These are phyloP conservation scores for Todiramphus chloris DNA, from an alignment of 2,113 vertebrate species.

Conservation along the genomic window DNA sequence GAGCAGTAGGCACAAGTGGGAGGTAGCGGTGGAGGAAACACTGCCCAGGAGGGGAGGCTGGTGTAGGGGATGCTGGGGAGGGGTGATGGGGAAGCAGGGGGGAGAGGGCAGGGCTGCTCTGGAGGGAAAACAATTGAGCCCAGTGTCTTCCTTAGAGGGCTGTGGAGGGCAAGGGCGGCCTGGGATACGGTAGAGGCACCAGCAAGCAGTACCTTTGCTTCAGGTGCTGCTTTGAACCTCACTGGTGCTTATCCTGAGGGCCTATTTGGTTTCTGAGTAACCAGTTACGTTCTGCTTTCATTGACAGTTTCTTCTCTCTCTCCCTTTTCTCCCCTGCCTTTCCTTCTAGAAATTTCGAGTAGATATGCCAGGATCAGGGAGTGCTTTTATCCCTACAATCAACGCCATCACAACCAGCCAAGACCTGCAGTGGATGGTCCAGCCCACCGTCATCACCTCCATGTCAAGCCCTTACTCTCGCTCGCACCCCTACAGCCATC, in stretches of 20 bases:
- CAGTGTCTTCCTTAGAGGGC: neutral
- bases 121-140: neutral
- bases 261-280: neutral
- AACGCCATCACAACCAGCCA: constrained; percentile 99
- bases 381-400: constrained; percentile 98
- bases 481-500: constrained; percentile 90
- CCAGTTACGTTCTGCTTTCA: neutral
- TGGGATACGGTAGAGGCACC: neutral
- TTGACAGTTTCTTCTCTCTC: neutral
- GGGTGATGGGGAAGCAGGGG: neutral
- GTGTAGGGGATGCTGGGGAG: neutral
- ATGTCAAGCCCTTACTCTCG: constrained; percentile 96
- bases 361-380: constrained; percentile 99
- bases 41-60: neutral
- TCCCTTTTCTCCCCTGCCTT: neutral
- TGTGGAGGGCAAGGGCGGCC: neutral
- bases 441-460: constrained; percentile 98
- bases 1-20: neutral
- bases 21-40: neutral
- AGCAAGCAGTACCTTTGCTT: neutral
- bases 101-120: neutral
- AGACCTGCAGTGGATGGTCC: constrained; percentile 99
- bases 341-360: constrained; percentile 91
- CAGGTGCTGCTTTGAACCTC: neutral
- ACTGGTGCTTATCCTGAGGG: neutral